phyloP scores from a whole-genome alignment of 2,797 vertebrate genomes.

The Agapornis canus region DNA sequence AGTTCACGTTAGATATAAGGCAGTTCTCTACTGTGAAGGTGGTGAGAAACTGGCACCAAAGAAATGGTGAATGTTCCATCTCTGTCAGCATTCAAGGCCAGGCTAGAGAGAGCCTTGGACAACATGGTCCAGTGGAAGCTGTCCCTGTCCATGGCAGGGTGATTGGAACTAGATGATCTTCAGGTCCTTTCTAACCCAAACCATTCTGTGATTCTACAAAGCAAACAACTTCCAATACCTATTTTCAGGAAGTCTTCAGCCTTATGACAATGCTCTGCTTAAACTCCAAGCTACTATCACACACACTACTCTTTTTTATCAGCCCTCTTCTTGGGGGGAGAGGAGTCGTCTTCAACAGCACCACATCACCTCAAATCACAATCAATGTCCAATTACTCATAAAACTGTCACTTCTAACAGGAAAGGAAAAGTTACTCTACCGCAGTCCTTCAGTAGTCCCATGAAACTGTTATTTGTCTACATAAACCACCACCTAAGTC shows the following conservation, averaged over 20 bases:
- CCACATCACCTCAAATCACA: neutral
- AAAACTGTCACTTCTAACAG: neutral
- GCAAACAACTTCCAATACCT: neutral
- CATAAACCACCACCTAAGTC: neutral
- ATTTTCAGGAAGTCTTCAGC: neutral
- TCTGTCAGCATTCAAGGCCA: neutral
- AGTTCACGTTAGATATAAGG: neutral
- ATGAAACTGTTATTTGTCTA: neutral
- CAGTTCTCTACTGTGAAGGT: neutral
- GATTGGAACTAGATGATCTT: neutral
- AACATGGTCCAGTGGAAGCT: neutral
- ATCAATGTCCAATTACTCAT: neutral
- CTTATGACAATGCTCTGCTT: neutral
- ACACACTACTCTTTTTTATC: neutral
- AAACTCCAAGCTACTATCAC: neutral
- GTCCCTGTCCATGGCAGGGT: neutral
- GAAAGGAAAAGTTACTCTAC: neutral
- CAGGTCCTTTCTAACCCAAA: neutral
- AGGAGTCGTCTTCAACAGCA: neutral
- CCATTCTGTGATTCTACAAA: neutral
- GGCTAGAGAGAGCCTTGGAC: neutral
- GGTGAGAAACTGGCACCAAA: neutral
- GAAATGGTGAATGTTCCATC: neutral
- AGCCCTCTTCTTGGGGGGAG: neutral
- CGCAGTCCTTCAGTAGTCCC: neutral